Base-by-base conservation (phyloP, 2,888 invertebrate genomes). In the Isoperla grammatica region DNA sequence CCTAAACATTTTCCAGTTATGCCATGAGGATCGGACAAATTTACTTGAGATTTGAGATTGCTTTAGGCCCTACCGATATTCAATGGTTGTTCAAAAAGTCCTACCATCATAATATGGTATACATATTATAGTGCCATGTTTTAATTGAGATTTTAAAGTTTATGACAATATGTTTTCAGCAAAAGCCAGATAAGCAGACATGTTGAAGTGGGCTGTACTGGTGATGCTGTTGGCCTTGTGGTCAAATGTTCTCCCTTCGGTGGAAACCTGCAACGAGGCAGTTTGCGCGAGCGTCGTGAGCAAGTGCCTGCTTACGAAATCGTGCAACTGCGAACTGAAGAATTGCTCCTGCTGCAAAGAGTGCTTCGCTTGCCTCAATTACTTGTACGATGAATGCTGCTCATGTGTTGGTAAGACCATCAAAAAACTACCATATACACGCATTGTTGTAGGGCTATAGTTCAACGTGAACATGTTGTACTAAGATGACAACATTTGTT, bases 241-340 rank as follows among this genome's bases (percentile, higher is more conserved):
- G 53, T 53, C 40, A 12, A 15, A 19, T 12, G 12, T 53, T 9
- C 37, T 53, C 12, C 11, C 15, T 5, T 37, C 56, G 19, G 68
- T 66, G 39, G 64, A 67, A 20, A 71, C 73, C 42, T 96, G 96
- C 74, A 95, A 96, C 73, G 95, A 96, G 77, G 90, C 93, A 23
- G 87, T 95, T 59, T 97, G 97, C 77, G 96, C 92, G 19, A 93
- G 94, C 70, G 88, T 95, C 57, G 97, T 97, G 54, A 95, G 94
- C 71, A 96, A 96, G 76, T 97, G 97, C 75, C 89, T 96, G 85
- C 78, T 97, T 64, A 95, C 95, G 12, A 92, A 95, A 73, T 91
- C 94, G 55, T 97, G 97, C 78, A 95, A 95, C 74, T 97, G 97
- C 76, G 94, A 96, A 73, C 79, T 93, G 69, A 88, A 86, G 70